Evolutionary conservation across 2,113 vertebrate genomes (phyloP), one percentile per base, ranked within the genome.

Genomic region (Oryzias celebensis): DNA sequence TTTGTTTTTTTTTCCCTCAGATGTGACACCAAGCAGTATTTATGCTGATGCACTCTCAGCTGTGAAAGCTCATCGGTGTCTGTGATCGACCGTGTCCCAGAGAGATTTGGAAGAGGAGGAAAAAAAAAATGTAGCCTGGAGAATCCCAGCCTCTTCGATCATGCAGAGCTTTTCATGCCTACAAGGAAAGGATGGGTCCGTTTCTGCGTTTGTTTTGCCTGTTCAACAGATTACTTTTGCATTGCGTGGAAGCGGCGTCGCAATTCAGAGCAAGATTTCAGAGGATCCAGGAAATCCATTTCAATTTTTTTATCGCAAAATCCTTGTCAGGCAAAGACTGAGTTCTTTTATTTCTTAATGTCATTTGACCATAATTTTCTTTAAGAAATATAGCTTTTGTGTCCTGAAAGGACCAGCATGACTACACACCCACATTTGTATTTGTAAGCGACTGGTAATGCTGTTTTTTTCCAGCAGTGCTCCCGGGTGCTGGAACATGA

Each of bases 61-160:
- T 73, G 69, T 73, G 78, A 52, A 71, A 36, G 70, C 68, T 62
- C 62, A 26, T 72, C 68, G 50, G 24, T 78, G 56, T 87, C 70
- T 51, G 59, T 62, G 67, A 77, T 61, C 56, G 75, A 77, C 71
- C 58, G 69, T 41, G 54, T 80, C 75, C 68, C 55, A 65, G 8
- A 16, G 41, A 58, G 73, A 70, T 77, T 63, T 23, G 8, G 62
- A 78, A 26, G 71, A 73, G 72, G 57, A 17, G 72, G 57, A 17
- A 54, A 63, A 74, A 71, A 52, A 20, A 58, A 69, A 78, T 75
- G 84, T 87, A 86, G 80, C 81, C 75, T 81, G 79, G 85, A 86
- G 76, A 76, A 78, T 77, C 68, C 71, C 54, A 71, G 77, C 71
- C 56, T 74, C 72, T 61, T 64, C 52, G 64, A 65, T 69, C 20